phyloP scores from a whole-genome alignment of 2,888 invertebrate genomes.

The Ommatoiulus sabulosus region DNA sequence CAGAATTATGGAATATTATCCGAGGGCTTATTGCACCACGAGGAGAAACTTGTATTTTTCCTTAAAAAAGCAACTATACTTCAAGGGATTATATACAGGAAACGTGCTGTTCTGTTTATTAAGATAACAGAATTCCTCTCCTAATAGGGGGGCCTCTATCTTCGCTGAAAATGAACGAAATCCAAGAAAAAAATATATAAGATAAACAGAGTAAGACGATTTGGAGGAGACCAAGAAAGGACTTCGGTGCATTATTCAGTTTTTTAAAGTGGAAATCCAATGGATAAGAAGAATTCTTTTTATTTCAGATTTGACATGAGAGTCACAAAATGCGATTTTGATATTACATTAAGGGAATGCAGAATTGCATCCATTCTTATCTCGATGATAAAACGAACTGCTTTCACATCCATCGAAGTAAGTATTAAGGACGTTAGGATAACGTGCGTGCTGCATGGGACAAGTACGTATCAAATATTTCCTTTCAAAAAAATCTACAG shows the following conservation, averaged over 20 bases:
- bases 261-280: background rate
- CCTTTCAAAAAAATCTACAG: background rate
- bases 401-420: background rate
- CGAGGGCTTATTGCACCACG: background rate
- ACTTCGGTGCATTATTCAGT: background rate
- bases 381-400: background rate
- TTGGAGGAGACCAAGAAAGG: background rate
- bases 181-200: background rate
- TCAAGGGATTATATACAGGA: slow-evolving; percentile 22
- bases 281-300: background rate
- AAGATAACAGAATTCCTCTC: background rate
- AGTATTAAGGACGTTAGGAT: background rate
- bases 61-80: slow-evolving; percentile 27
- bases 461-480: background rate
- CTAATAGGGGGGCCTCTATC: background rate
- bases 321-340: background rate
- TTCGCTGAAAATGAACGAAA: background rate
- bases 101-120: background rate
- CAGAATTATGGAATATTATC: slow-evolving; percentile 17
- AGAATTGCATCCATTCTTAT: background rate
- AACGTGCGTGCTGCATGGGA: background rate
- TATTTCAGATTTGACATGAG: background rate
- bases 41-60: no score
- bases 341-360: background rate
- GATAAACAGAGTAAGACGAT: slow-evolving; percentile 23